A percentile compares a stretch with the other conserved stretches of the same genome.
These are phyloP conservation scores for Pristionchus entomophagus DNA, from an alignment of 2,888 invertebrate species.

Conservation along the genomic window DNA sequence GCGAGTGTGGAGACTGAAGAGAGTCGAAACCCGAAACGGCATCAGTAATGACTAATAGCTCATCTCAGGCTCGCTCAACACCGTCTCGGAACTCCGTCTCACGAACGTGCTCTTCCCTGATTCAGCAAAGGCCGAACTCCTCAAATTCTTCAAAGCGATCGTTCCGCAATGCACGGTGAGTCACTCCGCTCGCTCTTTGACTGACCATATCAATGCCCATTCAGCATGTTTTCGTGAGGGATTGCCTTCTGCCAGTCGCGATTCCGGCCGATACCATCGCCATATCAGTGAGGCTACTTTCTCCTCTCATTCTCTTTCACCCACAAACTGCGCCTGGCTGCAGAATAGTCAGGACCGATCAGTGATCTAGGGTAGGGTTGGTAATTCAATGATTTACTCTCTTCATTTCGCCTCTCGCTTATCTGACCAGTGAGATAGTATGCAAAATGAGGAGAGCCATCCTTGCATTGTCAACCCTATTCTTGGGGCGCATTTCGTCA, in stretches of 20 bases:
- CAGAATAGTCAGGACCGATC: not conserved
- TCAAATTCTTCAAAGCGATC: constrained; percentile 12
- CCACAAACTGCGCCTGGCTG: not conserved
- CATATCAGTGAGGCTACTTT: not conserved
- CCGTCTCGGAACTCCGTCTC: constrained; percentile 15
- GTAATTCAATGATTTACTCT: no score
- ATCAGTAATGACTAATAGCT: no score
- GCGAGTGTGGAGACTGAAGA: no score
- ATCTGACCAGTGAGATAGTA: no score
- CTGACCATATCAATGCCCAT: not conserved
- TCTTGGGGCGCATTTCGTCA: constrained; percentile 3
- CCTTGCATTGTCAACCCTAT: no score
- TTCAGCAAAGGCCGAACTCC: not conserved
- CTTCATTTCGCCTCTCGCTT: no score
- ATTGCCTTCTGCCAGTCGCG: not conserved
- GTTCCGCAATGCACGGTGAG: constrained; percentile 20
- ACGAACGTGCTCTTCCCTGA: not conserved
- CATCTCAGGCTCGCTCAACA: not conserved
- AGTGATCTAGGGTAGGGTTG: not conserved
- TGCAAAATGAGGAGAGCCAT: no score
- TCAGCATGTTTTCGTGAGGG: constrained; percentile 41
- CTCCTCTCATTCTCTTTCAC: not conserved
- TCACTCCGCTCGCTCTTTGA: not conserved
- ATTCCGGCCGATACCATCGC: constrained; percentile 16
- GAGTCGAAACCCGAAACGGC: no score